Evolutionary conservation across 2,797 vertebrate species (phyloP), one percentile per base, ranked within the genome.

Genomic region (Schizopygopsis malacanthus): DNA sequence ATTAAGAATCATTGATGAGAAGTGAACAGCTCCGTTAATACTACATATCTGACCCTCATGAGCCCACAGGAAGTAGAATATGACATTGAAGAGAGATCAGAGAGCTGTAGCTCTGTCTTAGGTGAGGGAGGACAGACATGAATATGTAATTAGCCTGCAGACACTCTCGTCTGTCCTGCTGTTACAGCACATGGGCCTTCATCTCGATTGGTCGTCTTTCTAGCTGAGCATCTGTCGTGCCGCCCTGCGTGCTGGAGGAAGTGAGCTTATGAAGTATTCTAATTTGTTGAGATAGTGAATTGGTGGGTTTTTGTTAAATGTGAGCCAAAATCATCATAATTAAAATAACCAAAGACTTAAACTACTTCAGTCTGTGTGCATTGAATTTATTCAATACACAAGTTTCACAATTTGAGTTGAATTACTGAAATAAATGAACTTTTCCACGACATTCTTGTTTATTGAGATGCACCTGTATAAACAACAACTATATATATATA

Each of bases 221-320:
- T 59, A 87, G 63, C 75, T 13, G 83, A 92, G 91, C 92, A 92
- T 92, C 92, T 92, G 91, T 78, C 54, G 82, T 85, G 88, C 85
- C 33, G 63, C 82, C 84, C 45, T 69, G 45, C 54, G 43, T 83
- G 39, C 75, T 89, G 76, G n/a, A 86, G 82, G 87, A 56, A 59
- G 87, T 84, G 88, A 83, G 87, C 61, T 76, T 33, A 33, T 33
- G 33, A 33, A 33, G 33, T 33, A 33, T 33, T 33, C 33, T 33
- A 33, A 33, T 33, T 33, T 33, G 33, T 33, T 33, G 33, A 33
- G 33, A 3, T 33, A 33, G 33, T 33, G 33, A 33, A 33, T 3
- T 33, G 33, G 33, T 33, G 33, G 33, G 33, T 3, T 33, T 33
- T 33, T 33, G 33, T 33, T 33, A 33, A 33, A 33, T 33, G 33